These are phyloP conservation scores for Osmerus eperlanus DNA, from an alignment of 2,113 vertebrate genomes.

Conservation along the genomic window DNA sequence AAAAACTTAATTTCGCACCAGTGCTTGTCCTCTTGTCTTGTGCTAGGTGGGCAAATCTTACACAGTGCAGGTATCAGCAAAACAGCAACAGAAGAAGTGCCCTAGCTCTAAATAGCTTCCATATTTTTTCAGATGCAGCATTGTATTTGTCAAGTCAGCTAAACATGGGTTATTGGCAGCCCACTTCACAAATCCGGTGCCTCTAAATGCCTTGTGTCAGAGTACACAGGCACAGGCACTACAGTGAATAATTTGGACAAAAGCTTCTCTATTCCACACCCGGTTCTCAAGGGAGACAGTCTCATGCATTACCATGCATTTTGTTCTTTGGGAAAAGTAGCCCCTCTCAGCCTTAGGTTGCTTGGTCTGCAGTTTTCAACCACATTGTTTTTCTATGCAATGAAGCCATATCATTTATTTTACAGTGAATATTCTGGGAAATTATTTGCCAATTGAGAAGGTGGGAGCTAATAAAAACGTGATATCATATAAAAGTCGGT, in stretches of 20 bases:
- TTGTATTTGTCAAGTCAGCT: conserved; percentile 25
- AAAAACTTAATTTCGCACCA: conserved; percentile 8
- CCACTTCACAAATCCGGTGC: conserved; percentile 11
- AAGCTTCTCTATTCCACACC: not conserved
- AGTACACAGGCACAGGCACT: conserved; percentile 5
- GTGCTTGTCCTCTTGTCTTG: not conserved
- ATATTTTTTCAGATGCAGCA: conserved; percentile 1
- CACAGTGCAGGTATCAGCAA: not conserved
- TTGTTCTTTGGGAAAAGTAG: not conserved
- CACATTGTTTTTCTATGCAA: not conserved
- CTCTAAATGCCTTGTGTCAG: conserved; percentile 1
- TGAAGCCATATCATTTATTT: not conserved
- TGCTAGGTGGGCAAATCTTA: not conserved
- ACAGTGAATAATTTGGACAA: conserved; percentile 24
- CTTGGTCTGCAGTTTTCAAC: not conserved
- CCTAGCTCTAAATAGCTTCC: not conserved
- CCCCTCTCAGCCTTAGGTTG: not conserved
- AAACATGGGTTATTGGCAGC: conserved; percentile 20
- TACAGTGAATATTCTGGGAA: not conserved
- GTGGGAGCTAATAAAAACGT: not conserved
- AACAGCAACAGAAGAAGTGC: not conserved
- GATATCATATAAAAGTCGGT: not conserved
- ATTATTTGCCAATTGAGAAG: not conserved
- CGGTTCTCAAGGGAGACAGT: conserved; percentile 1
- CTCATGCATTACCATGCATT: conserved; percentile 15